These are phyloP conservation scores for Rhopalosiphum maidis DNA, from an alignment of 1,140 invertebrate genomes.

Conservation along the genomic window DNA sequence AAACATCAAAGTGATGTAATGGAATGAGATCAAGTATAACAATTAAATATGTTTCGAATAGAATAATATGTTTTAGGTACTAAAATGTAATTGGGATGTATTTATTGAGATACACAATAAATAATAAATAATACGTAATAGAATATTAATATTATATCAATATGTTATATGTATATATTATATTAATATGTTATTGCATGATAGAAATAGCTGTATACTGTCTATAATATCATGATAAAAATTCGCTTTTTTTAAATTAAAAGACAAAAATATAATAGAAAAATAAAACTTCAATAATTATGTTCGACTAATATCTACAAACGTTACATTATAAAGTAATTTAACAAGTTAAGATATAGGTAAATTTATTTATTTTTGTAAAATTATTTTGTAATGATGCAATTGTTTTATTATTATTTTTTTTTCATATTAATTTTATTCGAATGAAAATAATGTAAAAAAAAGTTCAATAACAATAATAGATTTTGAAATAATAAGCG, in stretches of 20 bases:
- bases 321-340: background rate
- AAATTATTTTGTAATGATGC: background rate
- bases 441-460: no score
- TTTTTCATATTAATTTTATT: no score
- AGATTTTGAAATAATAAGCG: no score
- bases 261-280: background rate
- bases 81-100: background rate
- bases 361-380: background rate
- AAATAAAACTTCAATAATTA: background rate
- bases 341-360: background rate
- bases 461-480: no score
- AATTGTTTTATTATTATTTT: background rate
- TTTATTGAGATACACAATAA: background rate
- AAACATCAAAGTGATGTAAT: background rate
- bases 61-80: background rate
- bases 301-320: background rate
- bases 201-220: no score
- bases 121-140: no score
- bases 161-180: no score
- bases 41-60: background rate
- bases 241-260: no score
- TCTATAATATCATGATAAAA: no score
- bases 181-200: no score
- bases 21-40: background rate
- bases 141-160: background rate